phyloP scores from a whole-genome alignment of 2,888 invertebrate species.

The Spisula solida region DNA sequence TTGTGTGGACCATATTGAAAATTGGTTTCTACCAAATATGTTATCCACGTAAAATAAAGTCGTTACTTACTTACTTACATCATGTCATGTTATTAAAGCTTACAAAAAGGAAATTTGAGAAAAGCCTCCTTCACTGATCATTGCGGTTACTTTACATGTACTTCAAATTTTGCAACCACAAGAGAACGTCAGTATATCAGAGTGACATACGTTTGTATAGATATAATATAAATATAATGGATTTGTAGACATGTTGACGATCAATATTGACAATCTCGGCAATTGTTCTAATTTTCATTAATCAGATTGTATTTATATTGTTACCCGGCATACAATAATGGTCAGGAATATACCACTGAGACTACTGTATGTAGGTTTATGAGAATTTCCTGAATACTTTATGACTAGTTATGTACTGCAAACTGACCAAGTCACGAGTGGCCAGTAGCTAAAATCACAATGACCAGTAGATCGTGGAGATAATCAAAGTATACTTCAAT shows the following conservation, averaged over 20 bases:
- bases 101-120: too few relatives aligned
- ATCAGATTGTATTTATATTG: background rate
- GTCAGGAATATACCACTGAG: constrained; percentile 13
- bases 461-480: constrained; percentile 39
- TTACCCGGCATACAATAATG: background rate
- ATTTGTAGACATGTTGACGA: background rate
- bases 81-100: too few relatives aligned
- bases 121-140: too few relatives aligned
- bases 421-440: background rate
- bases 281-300: constrained; percentile 1
- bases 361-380: constrained; percentile 7
- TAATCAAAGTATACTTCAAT: background rate
- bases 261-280: background rate
- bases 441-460: constrained; percentile 50
- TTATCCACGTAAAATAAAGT: too few relatives aligned
- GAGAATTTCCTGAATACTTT: constrained; percentile 38
- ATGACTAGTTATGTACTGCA: constrained; percentile 13
- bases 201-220: background rate
- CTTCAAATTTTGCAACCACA: too few relatives aligned
- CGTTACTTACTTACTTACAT: too few relatives aligned
- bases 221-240: background rate
- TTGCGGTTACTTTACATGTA: too few relatives aligned
- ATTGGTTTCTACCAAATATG: too few relatives aligned
- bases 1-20: too few relatives aligned
- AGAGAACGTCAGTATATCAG: too few relatives aligned